Conservation (phyloP, 2,888 invertebrate species). For the Epistrophe grossulariae region DNA sequence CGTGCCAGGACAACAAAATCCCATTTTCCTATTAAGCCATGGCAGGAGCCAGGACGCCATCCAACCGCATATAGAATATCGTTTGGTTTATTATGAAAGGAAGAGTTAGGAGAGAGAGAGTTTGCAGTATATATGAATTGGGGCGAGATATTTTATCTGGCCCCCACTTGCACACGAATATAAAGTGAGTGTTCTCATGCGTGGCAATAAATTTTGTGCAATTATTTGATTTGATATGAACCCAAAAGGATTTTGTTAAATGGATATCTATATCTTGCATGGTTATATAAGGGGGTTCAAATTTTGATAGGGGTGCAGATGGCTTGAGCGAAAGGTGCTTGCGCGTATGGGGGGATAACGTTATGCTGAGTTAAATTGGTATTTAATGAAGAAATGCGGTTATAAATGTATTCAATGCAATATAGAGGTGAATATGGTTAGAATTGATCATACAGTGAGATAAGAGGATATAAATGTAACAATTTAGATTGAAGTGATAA, state of each 20-base stretch:
- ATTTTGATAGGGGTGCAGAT: not conserved
- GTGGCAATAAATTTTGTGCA: conserved; percentile 73
- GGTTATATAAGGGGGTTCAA: not conserved
- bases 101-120: conserved; percentile 6
- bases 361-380: not conserved
- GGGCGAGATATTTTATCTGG: no score
- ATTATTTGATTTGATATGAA: conserved; percentile 74
- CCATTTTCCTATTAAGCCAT: conserved; percentile 74
- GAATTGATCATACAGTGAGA: not conserved
- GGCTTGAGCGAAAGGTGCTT: not conserved
- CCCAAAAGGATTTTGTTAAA: conserved; percentile 58
- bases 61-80: conserved; percentile 15
- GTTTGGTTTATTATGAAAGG: conserved; percentile 6
- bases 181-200: conserved; percentile 68
- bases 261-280: not conserved
- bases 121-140: not conserved
- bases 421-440: not conserved
- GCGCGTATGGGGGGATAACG: not conserved
- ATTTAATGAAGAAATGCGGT: conserved; percentile 14
- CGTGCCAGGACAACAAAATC: conserved; percentile 73
- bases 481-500: not conserved
- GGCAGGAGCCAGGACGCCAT: conserved; percentile 55
- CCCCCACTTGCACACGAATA: not conserved
- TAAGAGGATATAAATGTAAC: not conserved
- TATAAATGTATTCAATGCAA: not conserved